These are phyloP conservation scores for Pogonomyrmex californicus DNA, from an alignment of 1,140 invertebrate species.

Conservation along the genomic window DNA sequence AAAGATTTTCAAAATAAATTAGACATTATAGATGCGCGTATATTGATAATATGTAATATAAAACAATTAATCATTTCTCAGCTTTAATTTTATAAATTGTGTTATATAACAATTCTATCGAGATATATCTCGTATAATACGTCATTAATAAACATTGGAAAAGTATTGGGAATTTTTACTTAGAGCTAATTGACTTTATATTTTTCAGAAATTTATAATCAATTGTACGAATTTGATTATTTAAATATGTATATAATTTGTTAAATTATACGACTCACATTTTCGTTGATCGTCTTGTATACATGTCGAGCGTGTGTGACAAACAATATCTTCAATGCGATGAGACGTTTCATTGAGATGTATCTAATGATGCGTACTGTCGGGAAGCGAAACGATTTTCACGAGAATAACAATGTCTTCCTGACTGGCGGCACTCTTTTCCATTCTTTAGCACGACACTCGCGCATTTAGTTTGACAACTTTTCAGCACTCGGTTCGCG, in stretches of 20 bases:
- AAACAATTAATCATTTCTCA: conserved; percentile 1
- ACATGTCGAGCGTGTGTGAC: neutral
- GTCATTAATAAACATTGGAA: neutral
- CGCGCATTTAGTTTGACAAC: conserved; percentile 33
- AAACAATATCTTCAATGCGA: neutral
- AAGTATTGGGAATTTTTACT: neutral
- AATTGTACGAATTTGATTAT: neutral
- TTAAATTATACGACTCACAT: neutral
- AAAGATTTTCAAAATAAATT: conserved; percentile 36
- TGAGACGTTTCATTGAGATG: conserved; percentile 2
- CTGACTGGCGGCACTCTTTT: neutral
- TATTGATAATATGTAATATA: neutral
- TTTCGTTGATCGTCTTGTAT: neutral
- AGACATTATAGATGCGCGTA: neutral
- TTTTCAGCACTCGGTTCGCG: conserved; percentile 23
- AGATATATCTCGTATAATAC: neutral
- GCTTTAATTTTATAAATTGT: conserved; percentile 10
- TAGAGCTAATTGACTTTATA: neutral
- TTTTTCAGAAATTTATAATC: neutral
- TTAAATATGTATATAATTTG: neutral
- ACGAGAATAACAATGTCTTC: conserved; percentile 38
- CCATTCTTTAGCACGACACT: conserved; percentile 11
- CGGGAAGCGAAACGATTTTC: conserved; percentile 11
- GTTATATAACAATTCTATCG: neutral
- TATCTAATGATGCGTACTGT: conserved; percentile 37